A percentile compares a stretch with the other conserved stretches of the same genome.
phyloP scores from a whole-genome alignment of 1,140 invertebrate species.

The Lasioglossum albipes region DNA sequence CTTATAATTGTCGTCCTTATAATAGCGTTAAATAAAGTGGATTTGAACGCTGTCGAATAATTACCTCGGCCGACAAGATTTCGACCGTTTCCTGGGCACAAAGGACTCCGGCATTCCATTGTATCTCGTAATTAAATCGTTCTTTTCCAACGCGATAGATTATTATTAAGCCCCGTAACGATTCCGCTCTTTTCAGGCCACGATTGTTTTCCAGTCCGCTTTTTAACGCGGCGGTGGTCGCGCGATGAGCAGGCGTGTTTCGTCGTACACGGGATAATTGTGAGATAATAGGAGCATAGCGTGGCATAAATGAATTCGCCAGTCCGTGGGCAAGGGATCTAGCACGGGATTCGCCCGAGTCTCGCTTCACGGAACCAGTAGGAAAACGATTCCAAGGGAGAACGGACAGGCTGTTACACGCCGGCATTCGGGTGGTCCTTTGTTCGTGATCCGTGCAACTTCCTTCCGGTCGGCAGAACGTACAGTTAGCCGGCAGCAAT shows the following conservation, averaged over 20 bases:
- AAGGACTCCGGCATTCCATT: no score
- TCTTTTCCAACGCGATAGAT: no score
- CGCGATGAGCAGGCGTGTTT: neutral
- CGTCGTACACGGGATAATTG: slow-evolving; percentile 24
- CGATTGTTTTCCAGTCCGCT: neutral
- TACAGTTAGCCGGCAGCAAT: slow-evolving; percentile 12
- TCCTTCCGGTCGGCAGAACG: slow-evolving; percentile 66
- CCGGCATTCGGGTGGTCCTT: slow-evolving; percentile 52
- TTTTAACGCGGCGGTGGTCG: neutral
- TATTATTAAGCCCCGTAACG: no score
- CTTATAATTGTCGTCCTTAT: no score
- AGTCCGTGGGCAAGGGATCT: slow-evolving; percentile 29
- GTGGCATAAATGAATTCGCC: slow-evolving; percentile 58
- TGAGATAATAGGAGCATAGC: slow-evolving; percentile 39
- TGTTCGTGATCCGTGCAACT: slow-evolving; percentile 64
- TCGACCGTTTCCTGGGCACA: no score
- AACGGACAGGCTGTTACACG: slow-evolving; percentile 34
- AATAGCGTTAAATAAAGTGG: no score
- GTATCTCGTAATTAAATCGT: no score
- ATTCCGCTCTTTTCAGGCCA: no score
- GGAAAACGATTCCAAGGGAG: slow-evolving; percentile 15
- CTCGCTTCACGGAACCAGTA: slow-evolving; percentile 22
- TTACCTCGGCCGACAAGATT: no score
- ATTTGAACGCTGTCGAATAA: no score
- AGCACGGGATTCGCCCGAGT: neutral